phyloP scores from a whole-genome alignment of 2,888 invertebrate species.

The Pheosia gnoma region DNA sequence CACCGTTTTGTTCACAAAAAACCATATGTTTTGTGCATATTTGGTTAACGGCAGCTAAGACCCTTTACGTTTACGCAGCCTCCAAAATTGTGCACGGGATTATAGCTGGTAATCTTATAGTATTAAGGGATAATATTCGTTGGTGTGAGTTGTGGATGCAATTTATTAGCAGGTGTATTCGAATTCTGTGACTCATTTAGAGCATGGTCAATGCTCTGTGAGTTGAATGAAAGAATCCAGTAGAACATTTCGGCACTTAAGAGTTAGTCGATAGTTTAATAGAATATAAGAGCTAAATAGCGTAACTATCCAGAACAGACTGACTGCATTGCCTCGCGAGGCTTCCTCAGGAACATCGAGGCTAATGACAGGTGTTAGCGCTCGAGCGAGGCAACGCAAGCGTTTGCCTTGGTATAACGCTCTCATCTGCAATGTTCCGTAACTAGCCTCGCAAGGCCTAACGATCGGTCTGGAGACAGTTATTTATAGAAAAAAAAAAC shows the following conservation, averaged over 20 bases:
- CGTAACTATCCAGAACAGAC: too few species aligned
- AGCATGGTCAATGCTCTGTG: constrained; percentile 29
- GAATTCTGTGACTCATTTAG: constrained; percentile 30
- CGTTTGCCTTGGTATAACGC: too few species aligned
- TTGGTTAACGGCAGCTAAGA: not conserved
- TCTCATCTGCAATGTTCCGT: too few species aligned
- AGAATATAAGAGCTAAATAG: too few species aligned
- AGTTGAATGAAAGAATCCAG: constrained; percentile 20
- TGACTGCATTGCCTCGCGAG: too few species aligned
- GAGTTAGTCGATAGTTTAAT: too few species aligned
- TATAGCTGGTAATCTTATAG: not conserved
- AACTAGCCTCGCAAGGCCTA: too few species aligned
- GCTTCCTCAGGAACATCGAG: too few species aligned
- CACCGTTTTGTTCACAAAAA: not conserved
- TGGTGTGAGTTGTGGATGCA: constrained; percentile 3
- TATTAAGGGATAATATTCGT: constrained; percentile 27
- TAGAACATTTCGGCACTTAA: not conserved
- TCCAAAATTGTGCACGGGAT: not conserved
- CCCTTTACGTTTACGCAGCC: not conserved
- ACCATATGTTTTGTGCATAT: not conserved
- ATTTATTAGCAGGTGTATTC: constrained; percentile 31
- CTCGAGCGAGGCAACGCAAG: too few species aligned
- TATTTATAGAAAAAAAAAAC: too few species aligned
- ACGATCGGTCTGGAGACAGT: too few species aligned
- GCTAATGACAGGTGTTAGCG: too few species aligned